These are phyloP conservation scores for Pseudolaguvia tuberculata DNA, from an alignment of 2,113 vertebrate genomes.

Conservation along the genomic window DNA sequence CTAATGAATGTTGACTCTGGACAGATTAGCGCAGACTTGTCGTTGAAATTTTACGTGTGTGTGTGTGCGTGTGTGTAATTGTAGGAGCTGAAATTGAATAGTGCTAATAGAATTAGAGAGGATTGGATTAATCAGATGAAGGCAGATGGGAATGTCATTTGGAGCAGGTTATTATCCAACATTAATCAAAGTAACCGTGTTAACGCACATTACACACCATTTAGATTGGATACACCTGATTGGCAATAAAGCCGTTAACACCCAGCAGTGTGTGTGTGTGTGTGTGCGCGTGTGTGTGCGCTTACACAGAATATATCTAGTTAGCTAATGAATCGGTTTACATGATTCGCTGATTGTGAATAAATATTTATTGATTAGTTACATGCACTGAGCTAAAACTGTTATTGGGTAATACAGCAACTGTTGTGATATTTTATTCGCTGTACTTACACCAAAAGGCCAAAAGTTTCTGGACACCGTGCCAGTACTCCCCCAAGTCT, in stretches of 20 bases:
- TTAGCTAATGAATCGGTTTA: background rate
- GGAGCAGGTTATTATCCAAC: conserved; percentile 56
- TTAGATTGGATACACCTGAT: conserved; percentile 52
- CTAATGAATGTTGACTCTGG: conserved; percentile 46
- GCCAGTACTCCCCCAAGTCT: too few species aligned
- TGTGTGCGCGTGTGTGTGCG: too few species aligned
- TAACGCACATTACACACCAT: conserved; percentile 53
- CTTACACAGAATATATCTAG: background rate
- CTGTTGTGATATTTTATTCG: background rate
- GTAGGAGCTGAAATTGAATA: conserved; percentile 49
- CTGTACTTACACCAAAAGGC: too few species aligned
- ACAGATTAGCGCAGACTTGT: conserved; percentile 39
- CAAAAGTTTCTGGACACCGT: too few species aligned
- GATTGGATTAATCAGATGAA: conserved; percentile 54
- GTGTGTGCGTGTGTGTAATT: conserved; percentile 27
- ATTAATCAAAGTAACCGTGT: conserved; percentile 53
- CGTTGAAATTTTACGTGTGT: conserved; percentile 52
- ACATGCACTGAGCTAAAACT: background rate
- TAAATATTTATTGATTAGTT: background rate
- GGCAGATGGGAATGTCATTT: conserved; percentile 51
- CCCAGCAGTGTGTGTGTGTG: conserved; percentile 32
- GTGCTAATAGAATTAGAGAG: conserved; percentile 53
- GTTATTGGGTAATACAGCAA: background rate
- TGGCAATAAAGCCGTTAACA: conserved; percentile 52
- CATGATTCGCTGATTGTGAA: background rate